Evolutionary conservation across 1,140 invertebrate genomes (phyloP).

Genomic region (Ctenoplectra terminalis): DNA sequence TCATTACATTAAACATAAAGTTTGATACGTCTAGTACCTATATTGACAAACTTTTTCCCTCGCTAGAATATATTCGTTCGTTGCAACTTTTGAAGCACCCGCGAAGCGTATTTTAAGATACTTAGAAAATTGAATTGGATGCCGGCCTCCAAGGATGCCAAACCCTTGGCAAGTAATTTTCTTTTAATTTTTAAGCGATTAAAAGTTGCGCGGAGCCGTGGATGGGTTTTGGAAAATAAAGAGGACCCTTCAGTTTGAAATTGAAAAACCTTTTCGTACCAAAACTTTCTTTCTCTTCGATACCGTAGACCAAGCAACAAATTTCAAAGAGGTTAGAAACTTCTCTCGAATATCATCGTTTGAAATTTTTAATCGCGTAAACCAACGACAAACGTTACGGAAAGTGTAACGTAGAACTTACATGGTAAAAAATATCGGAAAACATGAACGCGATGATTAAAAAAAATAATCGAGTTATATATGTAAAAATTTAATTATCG

Average conservation of each 20-base stretch:
- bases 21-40: too few relatives aligned
- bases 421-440: neutral
- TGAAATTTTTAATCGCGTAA: too few relatives aligned
- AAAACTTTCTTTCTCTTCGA: neutral
- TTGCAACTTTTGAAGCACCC: neutral
- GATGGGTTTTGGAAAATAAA: neutral
- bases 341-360: too few relatives aligned
- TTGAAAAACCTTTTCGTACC: neutral
- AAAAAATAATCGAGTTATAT: too few relatives aligned
- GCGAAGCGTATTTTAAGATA: neutral
- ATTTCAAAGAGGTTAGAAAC: too few relatives aligned
- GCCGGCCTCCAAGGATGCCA: neutral
- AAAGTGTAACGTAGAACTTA: neutral
- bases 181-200: constrained; percentile 31
- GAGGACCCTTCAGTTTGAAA: neutral
- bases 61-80: neutral
- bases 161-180: constrained; percentile 1
- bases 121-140: constrained; percentile 34
- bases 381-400: too few relatives aligned
- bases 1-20: neutral
- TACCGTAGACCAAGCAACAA: too few relatives aligned
- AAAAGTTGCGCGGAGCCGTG: neutral
- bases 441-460: too few relatives aligned
- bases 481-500: too few relatives aligned
- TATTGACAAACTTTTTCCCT: neutral